Percentiles rank a stretch among this genome's conserved stretches.
Conservation (phyloP, 1,140 invertebrate species). For the Agrypnia vestita region DNA sequence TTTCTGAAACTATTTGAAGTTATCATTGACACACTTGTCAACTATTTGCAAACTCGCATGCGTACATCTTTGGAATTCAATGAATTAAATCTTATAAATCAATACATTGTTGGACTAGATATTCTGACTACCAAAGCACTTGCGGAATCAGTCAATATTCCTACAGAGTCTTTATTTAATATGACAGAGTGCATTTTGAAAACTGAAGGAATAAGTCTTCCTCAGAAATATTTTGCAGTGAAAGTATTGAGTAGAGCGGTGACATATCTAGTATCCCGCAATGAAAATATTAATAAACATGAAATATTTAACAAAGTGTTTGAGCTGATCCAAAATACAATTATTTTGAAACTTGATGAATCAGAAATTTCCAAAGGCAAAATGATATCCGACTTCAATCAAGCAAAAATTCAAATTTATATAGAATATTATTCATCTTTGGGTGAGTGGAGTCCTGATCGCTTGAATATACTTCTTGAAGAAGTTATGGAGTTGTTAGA, state of each 20-base stretch:
- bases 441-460: slow-evolving; percentile 19
- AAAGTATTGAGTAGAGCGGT: slow-evolving; percentile 46
- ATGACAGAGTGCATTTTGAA: slow-evolving; percentile 30
- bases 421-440: slow-evolving; percentile 46
- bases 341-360: not conserved
- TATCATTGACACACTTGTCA: slow-evolving; percentile 25
- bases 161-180: slow-evolving; percentile 19
- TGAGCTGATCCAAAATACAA: slow-evolving; percentile 18
- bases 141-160: not conserved
- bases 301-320: slow-evolving; percentile 12
- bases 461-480: slow-evolving; percentile 13
- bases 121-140: slow-evolving; percentile 18
- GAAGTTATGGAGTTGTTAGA: slow-evolving; percentile 50
- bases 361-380: slow-evolving; percentile 45
- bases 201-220: slow-evolving; percentile 3
- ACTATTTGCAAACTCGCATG: slow-evolving; percentile 44
- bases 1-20: slow-evolving; percentile 3
- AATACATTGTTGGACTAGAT: slow-evolving; percentile 43
- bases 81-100: slow-evolving; percentile 39
- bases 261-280: slow-evolving; percentile 30
- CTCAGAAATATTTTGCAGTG: slow-evolving; percentile 55
- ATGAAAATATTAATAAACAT: slow-evolving; percentile 16
- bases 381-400: slow-evolving; percentile 49
- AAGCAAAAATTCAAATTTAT: slow-evolving; percentile 47
- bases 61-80: slow-evolving; percentile 16